Percentiles rank a stretch among this genome's conserved stretches.
Conservation (phyloP, 2,888 invertebrate species). For the Esperia sulphurella region DNA sequence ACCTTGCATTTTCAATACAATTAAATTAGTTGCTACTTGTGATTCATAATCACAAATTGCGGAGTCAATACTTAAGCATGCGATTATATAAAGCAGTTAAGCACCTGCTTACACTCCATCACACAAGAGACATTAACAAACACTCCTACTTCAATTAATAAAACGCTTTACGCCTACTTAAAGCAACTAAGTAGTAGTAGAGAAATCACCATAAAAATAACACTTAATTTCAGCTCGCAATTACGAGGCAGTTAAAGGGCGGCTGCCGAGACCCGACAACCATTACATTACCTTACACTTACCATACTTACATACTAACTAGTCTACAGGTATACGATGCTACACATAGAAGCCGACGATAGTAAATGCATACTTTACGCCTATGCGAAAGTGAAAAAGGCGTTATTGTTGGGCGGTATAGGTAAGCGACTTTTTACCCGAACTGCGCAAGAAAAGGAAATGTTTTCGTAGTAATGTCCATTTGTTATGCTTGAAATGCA, state of each 20-base stretch:
- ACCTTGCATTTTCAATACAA: too few species aligned
- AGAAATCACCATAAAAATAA: conserved; percentile 79
- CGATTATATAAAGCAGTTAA: not conserved
- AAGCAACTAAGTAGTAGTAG: conserved; percentile 76
- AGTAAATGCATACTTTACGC: conserved; percentile 47
- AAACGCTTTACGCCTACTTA: conserved; percentile 73
- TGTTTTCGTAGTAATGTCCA: too few species aligned
- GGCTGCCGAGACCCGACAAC: conserved; percentile 60
- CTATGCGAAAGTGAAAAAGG: conserved; percentile 36
- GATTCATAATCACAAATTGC: too few species aligned
- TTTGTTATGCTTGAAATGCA: too few species aligned
- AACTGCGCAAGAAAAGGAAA: too few species aligned
- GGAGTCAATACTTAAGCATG: too few species aligned
- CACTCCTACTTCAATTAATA: conserved; percentile 58
- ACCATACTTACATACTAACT: conserved; percentile 37
- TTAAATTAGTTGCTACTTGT: too few species aligned
- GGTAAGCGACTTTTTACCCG: conserved; percentile 11
- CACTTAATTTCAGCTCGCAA: conserved; percentile 77
- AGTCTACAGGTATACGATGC: conserved; percentile 10
- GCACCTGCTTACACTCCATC: not conserved
- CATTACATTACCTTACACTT: conserved; percentile 66
- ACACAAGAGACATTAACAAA: not conserved
- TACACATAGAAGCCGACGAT: conserved; percentile 51
- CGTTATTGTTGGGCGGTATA: conserved; percentile 33
- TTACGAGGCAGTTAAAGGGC: conserved; percentile 74